Evolutionary conservation across 2,113 vertebrate species (phyloP).

Genomic region (Hymenochirus boettgeri): DNA sequence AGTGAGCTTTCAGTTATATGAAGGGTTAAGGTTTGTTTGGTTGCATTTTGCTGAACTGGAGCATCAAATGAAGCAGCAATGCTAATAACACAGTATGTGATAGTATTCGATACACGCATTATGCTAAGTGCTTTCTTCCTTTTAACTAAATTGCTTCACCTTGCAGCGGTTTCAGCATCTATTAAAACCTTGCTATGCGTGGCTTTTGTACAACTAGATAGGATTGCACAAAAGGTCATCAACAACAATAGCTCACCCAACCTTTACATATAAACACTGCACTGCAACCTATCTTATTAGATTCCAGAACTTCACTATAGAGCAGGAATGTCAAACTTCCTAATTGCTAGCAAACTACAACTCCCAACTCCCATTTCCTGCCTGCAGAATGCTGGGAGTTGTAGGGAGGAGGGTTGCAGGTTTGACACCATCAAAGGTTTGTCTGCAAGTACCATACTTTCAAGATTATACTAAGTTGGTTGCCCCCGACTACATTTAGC

Average conservation of each 20-base stretch:
- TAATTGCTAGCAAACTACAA: no score
- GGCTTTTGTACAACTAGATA: constrained; percentile 8
- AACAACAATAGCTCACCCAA: constrained; percentile 1
- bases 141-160: constrained; percentile 24
- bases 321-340: no score
- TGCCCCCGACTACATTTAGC: no score
- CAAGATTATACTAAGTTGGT: no score
- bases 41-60: constrained; percentile 3
- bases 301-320: no score
- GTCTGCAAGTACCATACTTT: no score
- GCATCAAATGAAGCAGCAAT: neutral
- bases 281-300: no score
- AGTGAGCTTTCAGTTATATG: no score
- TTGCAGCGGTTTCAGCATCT: neutral
- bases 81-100: constrained; percentile 1
- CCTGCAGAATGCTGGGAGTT: no score
- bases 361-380: no score
- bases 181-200: neutral
- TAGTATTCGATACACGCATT: constrained; percentile 4
- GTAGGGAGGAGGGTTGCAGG: no score
- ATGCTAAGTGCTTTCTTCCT: constrained; percentile 11
- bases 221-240: neutral
- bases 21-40: neutral
- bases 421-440: no score
- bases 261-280: neutral